Percentiles rank a stretch among this genome's conserved stretches.
phyloP scores from a whole-genome alignment of 2,888 invertebrate species.

The Chloromyia formosa region DNA sequence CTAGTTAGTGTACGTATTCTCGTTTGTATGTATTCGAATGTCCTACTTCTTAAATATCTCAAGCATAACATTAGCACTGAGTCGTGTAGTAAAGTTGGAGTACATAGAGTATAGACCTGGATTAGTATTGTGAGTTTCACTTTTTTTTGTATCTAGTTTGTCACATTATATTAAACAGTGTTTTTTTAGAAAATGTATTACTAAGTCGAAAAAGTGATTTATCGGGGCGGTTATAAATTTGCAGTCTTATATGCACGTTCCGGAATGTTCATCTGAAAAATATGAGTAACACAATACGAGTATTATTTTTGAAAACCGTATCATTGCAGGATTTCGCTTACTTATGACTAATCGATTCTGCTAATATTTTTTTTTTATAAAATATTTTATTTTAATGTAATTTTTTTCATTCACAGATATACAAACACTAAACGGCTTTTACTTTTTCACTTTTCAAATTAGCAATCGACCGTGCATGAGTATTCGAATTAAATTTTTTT shows the following conservation, averaged over 20 bases:
- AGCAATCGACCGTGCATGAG: too few species aligned
- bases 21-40: conserved; percentile 24
- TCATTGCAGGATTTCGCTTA: not conserved
- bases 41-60: conserved; percentile 38
- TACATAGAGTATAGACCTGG: conserved; percentile 12
- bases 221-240: conserved; percentile 20
- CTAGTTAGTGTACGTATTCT: not conserved
- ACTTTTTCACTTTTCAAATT: too few species aligned
- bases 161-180: not conserved
- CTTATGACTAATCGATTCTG: not conserved
- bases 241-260: conserved; percentile 26
- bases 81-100: conserved; percentile 31
- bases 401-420: too few species aligned
- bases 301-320: too few species aligned
- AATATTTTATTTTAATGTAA: not conserved
- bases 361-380: not conserved
- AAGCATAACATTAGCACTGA: conserved; percentile 38
- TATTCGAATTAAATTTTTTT: not conserved
- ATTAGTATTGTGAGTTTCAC: conserved; percentile 22
- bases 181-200: not conserved
- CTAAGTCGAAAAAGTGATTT: not conserved
- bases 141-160: not conserved
- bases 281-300: too few species aligned
- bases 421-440: not conserved
- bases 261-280: too few species aligned